phyloP scores from a whole-genome alignment of 2,888 invertebrate genomes.

The Entomobrya proxima region DNA sequence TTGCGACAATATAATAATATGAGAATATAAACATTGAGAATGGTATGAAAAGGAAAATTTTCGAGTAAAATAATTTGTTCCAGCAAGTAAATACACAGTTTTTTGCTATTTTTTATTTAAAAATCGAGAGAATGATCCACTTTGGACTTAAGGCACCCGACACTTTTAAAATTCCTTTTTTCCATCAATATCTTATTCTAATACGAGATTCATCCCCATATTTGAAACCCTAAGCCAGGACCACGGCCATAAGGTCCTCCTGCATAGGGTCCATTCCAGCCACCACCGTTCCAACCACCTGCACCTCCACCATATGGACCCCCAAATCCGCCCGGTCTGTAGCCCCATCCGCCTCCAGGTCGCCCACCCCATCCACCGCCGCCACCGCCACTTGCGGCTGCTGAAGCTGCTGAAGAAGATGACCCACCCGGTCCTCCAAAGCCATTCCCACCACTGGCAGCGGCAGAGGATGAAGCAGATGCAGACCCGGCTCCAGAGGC shows the following conservation, averaged over 20 bases:
- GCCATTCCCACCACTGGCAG: conserved; percentile 27
- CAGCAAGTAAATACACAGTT: no score
- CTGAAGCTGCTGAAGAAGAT: conserved; percentile 36
- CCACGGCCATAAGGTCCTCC: conserved; percentile 26
- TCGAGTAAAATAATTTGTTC: no score
- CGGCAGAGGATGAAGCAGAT: conserved; percentile 50
- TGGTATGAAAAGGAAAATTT: no score
- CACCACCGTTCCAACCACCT: conserved; percentile 16
- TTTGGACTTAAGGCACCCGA: not conserved
- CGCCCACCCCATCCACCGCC: conserved; percentile 4
- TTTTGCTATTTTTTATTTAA: not conserved
- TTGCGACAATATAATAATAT: no score
- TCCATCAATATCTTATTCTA: not conserved
- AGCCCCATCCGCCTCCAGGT: conserved; percentile 32
- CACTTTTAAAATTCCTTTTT: not conserved
- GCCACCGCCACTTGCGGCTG: conserved; percentile 34
- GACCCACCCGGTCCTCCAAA: not conserved
- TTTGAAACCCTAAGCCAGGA: conserved; percentile 34
- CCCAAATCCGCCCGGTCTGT: conserved; percentile 28
- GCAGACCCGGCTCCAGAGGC: conserved; percentile 40
- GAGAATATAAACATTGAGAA: no score
- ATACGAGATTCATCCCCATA: conserved; percentile 32
- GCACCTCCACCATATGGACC: conserved; percentile 43
- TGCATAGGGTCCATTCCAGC: conserved; percentile 24
- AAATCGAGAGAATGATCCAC: no score